Percentiles rank a stretch among this genome's conserved stretches.
phyloP scores from a whole-genome alignment of 2,888 invertebrate species.

The Melinaea menophilus region DNA sequence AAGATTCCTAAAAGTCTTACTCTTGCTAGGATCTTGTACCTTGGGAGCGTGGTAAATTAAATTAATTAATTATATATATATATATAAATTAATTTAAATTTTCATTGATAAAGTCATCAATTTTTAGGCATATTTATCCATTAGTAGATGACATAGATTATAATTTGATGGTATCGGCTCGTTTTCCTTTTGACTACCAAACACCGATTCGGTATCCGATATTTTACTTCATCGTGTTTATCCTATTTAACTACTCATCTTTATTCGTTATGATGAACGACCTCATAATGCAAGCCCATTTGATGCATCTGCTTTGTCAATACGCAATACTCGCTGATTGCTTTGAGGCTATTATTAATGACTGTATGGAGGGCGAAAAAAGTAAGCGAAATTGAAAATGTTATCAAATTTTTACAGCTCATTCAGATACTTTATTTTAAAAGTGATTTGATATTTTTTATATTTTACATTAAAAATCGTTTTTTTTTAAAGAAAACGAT shows the following conservation, averaged over 20 bases:
- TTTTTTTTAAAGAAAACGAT: constrained; percentile 19
- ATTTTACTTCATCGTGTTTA: constrained; percentile 43
- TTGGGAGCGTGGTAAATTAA: constrained; percentile 49
- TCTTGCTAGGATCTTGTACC: constrained; percentile 51
- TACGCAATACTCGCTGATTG: constrained; percentile 52
- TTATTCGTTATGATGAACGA: constrained; percentile 60
- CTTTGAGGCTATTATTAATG: constrained; percentile 50
- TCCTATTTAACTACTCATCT: constrained; percentile 49
- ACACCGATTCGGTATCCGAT: constrained; percentile 42
- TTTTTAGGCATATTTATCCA: constrained; percentile 56
- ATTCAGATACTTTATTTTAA: not conserved
- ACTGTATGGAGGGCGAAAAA: constrained; percentile 43
- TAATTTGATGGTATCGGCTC: constrained; percentile 51
- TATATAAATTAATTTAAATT: not conserved
- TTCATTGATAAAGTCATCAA: not conserved
- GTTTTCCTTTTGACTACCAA: constrained; percentile 49
- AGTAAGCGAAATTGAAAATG: constrained; percentile 33
- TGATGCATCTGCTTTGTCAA: constrained; percentile 59
- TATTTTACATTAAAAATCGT: not conserved
- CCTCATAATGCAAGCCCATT: constrained; percentile 54
- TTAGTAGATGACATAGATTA: constrained; percentile 57
- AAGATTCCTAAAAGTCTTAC: constrained; percentile 49
- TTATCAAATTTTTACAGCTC: not conserved
- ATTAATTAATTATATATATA: not conserved
- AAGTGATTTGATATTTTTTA: too few relatives aligned